phyloP scores from a whole-genome alignment of 2,888 invertebrate genomes.

The Cataglyphis rosenhaueri region DNA sequence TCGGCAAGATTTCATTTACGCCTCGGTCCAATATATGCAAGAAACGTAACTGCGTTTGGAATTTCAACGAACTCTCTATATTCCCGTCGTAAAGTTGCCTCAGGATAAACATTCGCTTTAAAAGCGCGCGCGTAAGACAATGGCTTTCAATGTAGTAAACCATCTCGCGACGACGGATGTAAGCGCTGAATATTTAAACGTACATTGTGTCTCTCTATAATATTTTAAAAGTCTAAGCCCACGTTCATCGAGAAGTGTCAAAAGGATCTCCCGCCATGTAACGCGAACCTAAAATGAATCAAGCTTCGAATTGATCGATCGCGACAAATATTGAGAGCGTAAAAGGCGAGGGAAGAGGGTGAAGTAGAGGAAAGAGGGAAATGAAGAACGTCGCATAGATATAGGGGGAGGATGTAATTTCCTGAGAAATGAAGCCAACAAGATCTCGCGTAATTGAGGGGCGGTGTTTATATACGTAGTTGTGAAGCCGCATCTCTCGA shows the following conservation, averaged over 20 bases:
- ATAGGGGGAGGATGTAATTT: slow-evolving; percentile 57
- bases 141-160: slow-evolving; percentile 1
- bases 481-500: slow-evolving; percentile 34
- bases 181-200: slow-evolving; percentile 40
- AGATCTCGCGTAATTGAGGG: slow-evolving; percentile 62
- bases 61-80: neutral
- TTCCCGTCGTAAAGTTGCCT: neutral
- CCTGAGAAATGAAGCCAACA: slow-evolving; percentile 59
- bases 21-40: neutral
- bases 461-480: slow-evolving; percentile 32
- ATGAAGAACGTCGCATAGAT: slow-evolving; percentile 42
- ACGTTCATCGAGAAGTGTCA: slow-evolving; percentile 24
- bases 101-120: slow-evolving; percentile 32
- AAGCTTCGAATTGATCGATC: slow-evolving; percentile 55
- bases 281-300: slow-evolving; percentile 53
- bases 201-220: slow-evolving; percentile 1
- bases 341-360: neutral
- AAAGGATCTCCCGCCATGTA: slow-evolving; percentile 36
- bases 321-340: slow-evolving; percentile 40
- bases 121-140: slow-evolving; percentile 3
- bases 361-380: slow-evolving; percentile 5
- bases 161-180: slow-evolving; percentile 14
- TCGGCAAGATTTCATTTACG: slow-evolving; percentile 33
- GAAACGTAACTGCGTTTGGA: slow-evolving; percentile 3
- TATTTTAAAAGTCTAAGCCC: slow-evolving; percentile 6